Evolutionary conservation across 2,797 vertebrate genomes (phyloP).

Genomic region (Echiichthys vipera): DNA sequence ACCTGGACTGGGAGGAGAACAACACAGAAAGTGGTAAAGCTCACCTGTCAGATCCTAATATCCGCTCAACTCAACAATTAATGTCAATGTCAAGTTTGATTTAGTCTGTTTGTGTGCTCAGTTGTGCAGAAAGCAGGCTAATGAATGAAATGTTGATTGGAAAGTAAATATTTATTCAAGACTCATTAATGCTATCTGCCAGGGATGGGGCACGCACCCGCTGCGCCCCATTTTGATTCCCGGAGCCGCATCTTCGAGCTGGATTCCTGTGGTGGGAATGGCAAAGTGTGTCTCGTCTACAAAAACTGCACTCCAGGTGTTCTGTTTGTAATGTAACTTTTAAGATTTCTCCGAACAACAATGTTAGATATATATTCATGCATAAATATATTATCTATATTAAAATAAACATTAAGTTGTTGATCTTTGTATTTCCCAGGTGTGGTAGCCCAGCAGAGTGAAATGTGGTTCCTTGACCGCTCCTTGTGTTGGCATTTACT

Average conservation of each 20-base stretch:
- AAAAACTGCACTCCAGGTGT: constrained; percentile 90
- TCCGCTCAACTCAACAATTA: constrained; percentile 46
- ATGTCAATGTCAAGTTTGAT: constrained; percentile 48
- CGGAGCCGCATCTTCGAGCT: constrained; percentile 93
- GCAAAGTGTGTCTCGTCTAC: constrained; percentile 97
- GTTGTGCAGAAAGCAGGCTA: constrained; percentile 52
- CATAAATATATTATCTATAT: not conserved
- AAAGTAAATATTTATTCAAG: constrained; percentile 51
- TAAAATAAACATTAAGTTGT: not conserved
- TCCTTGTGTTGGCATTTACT: constrained; percentile 96
- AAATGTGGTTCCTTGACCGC: constrained; percentile 96
- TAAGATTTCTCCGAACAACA: not conserved
- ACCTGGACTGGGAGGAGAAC: constrained; percentile 91
- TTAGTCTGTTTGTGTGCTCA: constrained; percentile 40
- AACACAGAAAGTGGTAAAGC: constrained; percentile 74
- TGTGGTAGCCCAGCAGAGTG: constrained; percentile 86
- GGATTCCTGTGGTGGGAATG: constrained; percentile 92
- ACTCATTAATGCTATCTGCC: constrained; percentile 43
- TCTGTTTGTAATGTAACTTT: constrained; percentile 7
- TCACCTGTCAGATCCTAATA: constrained; percentile 26
- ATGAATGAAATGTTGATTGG: constrained; percentile 52
- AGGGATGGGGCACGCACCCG: constrained; percentile 79
- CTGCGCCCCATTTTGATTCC: constrained; percentile 91
- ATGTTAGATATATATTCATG: no score
- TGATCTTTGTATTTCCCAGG: constrained; percentile 67